Percentiles rank a stretch among this genome's conserved stretches.
phyloP scores from a whole-genome alignment of 1,140 invertebrate genomes.

The Wasmannia auropunctata region DNA sequence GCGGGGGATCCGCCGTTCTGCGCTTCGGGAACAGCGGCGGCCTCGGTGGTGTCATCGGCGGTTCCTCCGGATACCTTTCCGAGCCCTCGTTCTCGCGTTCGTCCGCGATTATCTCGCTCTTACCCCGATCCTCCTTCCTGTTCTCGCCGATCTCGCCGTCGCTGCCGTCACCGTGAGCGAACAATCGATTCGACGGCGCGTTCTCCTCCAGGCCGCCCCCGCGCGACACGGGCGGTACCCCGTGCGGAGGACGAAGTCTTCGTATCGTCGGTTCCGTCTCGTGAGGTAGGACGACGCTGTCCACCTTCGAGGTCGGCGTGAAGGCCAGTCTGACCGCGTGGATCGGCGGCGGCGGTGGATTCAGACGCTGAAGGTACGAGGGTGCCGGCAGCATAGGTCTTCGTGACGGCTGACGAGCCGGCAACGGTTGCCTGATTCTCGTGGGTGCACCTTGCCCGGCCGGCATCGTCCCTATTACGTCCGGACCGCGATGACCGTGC shows the following conservation, averaged over 20 bases:
- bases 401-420: conserved; percentile 60
- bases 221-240: conserved; percentile 5
- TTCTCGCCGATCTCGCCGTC: conserved; percentile 26
- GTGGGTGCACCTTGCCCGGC: conserved; percentile 69
- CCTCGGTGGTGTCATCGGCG: conserved; percentile 82
- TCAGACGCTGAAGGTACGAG: conserved; percentile 81
- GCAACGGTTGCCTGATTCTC: conserved; percentile 61
- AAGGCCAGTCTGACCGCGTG: conserved; percentile 58
- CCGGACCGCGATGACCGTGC: conserved; percentile 83
- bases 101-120: background rate
- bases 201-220: conserved; percentile 18
- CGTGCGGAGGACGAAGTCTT: conserved; percentile 55
- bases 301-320: conserved; percentile 44
- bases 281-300: conserved; percentile 22
- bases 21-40: conserved; percentile 81
- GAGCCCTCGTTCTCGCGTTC: conserved; percentile 45
- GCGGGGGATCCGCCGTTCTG: conserved; percentile 75
- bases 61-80: conserved; percentile 82
- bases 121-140: background rate
- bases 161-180: conserved; percentile 64
- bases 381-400: conserved; percentile 67
- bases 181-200: conserved; percentile 3
- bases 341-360: conserved; percentile 84
- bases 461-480: conserved; percentile 81
- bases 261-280: conserved; percentile 55